Base-by-base conservation (phyloP, 2,113 vertebrate genomes). In the Phalacrocorax pelagicus region DNA sequence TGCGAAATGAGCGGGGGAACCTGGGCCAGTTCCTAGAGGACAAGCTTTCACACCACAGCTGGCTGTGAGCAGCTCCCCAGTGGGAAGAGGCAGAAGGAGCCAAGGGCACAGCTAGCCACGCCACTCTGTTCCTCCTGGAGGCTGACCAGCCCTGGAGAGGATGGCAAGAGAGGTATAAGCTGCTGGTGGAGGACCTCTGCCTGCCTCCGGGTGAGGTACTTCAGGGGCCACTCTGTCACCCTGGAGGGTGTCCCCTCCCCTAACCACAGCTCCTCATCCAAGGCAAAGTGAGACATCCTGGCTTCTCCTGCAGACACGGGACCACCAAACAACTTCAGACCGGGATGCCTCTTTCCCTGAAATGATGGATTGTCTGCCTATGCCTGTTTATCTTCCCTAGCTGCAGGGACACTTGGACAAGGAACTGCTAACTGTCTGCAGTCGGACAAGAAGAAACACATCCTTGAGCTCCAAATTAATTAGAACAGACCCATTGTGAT, bases 1-100 rank as follows among this genome's bases (percentile, higher is more conserved):
- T 71, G 74, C 2, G 0, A 79, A 91, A 74, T 1, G 40, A 90
- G 75, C 54, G 0, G 70, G 26, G 67, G 46, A 92, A 83, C 79
- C 10, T 2, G 44, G 67, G 78, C 91, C 95, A 63, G 78, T 96
- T 97, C 97, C 97, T 97, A 95, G 96, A 97, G 84, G 90, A 97
- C 96, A 90, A 63, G 78, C 61, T 77, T 93, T 93, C 94, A 81
- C 92, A 93, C 86, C 74, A 19, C 81, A 86, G 86, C 95, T 95
- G 97, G 96, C 96, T 57, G 86, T 3, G 73, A 94, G 90, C 75
- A 36, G 66, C 70, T 92, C 90, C 92, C 79, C 2, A 0, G 36
- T 34, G 91, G 88, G 85, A 78, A 89, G 58, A 29, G 22, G 58
- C 44, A 7, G 72, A 52, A 1, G 0, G 65, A 91, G 90, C 86